Base-by-base conservation (phyloP, 2,888 invertebrate species). In the Dasypolia templi region DNA sequence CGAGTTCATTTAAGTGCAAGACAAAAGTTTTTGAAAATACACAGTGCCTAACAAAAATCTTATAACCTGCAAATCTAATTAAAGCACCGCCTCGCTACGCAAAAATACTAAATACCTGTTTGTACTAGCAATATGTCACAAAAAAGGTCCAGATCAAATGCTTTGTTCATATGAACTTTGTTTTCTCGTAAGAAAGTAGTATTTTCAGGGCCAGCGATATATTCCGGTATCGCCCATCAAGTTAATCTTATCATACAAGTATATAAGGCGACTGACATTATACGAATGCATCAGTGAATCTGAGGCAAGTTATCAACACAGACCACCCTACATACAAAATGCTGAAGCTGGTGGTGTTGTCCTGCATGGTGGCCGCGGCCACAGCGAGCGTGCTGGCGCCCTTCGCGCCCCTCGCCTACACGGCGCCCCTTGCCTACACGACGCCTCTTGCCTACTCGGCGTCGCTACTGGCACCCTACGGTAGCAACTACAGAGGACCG, bases 281-380 rank as follows among this genome's bases (percentile, higher is more conserved):
- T 79, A 76, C 71, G 82, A 83, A 73, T 78, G 90, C 89, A 95
- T 95, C 95, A 95, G 95, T 95, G 87, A 83, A 88, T 83, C 78
- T 75, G 72, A 89, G 85, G 86, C 66, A 86, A 90, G 86, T 88
- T 86, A 89, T 71, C 92, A 94, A 94, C 94, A 95, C 95, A 96
- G 95, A 95, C 95, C 95, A 92, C 90, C 90, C 46, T 73, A 70
- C 74, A 72, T 62, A 69, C 92, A 95, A 89, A 86, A 96, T 96
- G 96, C 91, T 96, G 92, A 96, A 96, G 90, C 92, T 96, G 96
- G 96, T 97, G 96, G 97, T 97, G 93, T 97, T 97, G 95, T 97
- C 96, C 90, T 97, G 97, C 94, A 91, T 97, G 88, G 86, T 97
- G 92, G 97, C 97, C 84, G 94, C 96, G 84, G 97, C 95, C 85